phyloP scores from a whole-genome alignment of 1,140 invertebrate genomes.

The Archivesica marissinica region DNA sequence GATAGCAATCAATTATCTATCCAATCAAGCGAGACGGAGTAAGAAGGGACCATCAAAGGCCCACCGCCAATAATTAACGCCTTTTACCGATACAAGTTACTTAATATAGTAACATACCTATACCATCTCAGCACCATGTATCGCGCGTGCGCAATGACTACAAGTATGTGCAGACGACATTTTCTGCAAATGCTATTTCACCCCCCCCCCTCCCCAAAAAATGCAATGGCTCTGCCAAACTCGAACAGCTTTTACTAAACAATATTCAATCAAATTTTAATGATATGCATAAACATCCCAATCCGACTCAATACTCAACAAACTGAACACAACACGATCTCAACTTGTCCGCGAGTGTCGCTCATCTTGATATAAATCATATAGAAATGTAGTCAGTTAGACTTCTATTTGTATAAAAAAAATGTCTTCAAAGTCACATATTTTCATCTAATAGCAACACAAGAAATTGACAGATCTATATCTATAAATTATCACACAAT shows the following conservation, averaged over 20 bases:
- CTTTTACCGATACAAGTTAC: conserved; percentile 30
- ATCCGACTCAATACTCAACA: background rate
- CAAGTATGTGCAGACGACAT: conserved; percentile 52
- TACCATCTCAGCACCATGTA: background rate
- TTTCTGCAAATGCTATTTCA: background rate
- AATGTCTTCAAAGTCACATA: no score
- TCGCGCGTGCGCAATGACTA: conserved; percentile 60
- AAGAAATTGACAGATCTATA: no score
- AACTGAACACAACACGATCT: no score
- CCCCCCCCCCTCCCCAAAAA: no score
- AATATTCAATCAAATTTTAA: conserved; percentile 5
- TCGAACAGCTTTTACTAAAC: background rate
- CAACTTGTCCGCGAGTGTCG: no score
- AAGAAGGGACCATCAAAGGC: conserved; percentile 52
- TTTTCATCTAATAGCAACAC: no score
- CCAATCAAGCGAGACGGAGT: conserved; percentile 50
- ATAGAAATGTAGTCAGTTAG: no score
- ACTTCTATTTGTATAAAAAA: no score
- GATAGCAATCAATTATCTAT: conserved; percentile 57
- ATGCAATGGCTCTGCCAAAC: background rate
- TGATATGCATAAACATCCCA: conserved; percentile 5
- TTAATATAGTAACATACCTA: conserved; percentile 60
- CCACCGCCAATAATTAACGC: conserved; percentile 51
- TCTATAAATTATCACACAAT: no score
- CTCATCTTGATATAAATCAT: no score